Percentiles rank a stretch among this genome's conserved stretches.
These are phyloP conservation scores for Calonectris borealis DNA, from an alignment of 2,113 vertebrate species.

Conservation along the genomic window DNA sequence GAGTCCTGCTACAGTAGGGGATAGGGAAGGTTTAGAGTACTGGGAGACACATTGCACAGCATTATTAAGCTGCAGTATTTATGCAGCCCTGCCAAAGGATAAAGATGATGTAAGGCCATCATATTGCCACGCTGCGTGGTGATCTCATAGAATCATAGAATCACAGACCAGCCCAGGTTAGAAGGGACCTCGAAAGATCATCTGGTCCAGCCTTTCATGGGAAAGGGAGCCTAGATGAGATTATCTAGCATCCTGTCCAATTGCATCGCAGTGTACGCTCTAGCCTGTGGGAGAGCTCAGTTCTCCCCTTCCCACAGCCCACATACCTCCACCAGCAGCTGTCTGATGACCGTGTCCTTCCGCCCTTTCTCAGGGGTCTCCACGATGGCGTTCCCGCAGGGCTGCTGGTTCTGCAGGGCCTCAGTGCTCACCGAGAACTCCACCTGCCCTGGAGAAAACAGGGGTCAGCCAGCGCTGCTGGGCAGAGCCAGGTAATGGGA, in stretches of 20 bases:
- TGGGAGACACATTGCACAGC: neutral
- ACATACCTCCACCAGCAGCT: conserved; percentile 80
- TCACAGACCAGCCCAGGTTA: neutral
- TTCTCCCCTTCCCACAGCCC: neutral
- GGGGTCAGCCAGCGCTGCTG: neutral
- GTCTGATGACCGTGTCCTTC: conserved; percentile 75
- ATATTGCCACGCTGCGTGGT: fast-evolving
- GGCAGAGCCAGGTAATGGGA: neutral
- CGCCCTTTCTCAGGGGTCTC: conserved; percentile 76
- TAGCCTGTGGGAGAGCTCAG: neutral
- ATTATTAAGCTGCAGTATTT: neutral
- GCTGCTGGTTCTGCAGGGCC: conserved; percentile 25
- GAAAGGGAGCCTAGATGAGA: neutral
- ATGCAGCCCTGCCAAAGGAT: neutral
- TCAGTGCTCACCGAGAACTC: conserved; percentile 58
- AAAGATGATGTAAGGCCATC: neutral
- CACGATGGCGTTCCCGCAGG: conserved; percentile 55
- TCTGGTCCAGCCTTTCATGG: neutral
- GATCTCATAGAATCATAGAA: neutral
- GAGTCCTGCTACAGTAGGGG: neutral
- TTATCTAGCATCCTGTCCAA: neutral
- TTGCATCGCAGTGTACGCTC: neutral
- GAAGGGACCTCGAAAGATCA: neutral
- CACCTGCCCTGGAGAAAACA: conserved; percentile 51
- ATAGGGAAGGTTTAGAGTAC: neutral